Evolutionary conservation across 92 coral and sea anemone species (phyloP).

Genomic region (Montipora capitata): DNA sequence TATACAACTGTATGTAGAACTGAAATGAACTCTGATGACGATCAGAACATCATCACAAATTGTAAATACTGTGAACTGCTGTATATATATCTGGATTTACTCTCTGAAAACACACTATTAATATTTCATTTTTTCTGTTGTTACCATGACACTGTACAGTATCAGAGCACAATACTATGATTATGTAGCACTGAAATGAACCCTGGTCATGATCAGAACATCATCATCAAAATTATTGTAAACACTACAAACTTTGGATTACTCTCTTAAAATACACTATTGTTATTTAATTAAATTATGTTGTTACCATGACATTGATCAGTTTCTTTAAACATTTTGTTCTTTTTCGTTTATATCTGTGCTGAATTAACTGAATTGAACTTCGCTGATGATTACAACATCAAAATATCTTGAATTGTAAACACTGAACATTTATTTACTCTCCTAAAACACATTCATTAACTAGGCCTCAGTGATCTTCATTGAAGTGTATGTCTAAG

Average conservation of each 20-base stretch:
- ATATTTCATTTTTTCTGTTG: background rate
- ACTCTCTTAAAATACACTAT: background rate
- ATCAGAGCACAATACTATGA: background rate
- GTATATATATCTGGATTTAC: too few species aligned
- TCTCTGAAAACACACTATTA: background rate
- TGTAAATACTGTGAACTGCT: background rate
- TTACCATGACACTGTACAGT: background rate
- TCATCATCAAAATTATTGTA: background rate
- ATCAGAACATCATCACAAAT: constrained; percentile 7
- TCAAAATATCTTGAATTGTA: too few species aligned
- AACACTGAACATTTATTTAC: too few species aligned
- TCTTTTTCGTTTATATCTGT: too few species aligned
- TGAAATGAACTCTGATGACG: constrained; percentile 4
- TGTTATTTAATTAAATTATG: too few species aligned
- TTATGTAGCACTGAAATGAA: background rate
- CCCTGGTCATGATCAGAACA: background rate
- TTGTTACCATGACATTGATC: too few species aligned
- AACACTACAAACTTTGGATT: background rate
- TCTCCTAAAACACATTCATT: too few species aligned
- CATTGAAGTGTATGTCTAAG: background rate
- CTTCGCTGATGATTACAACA: too few species aligned
- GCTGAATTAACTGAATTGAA: too few species aligned
- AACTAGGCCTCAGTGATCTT: background rate
- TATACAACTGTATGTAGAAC: background rate
- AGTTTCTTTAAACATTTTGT: too few species aligned